Base-by-base conservation (phyloP, 1,140 invertebrate genomes). In the Sinella curviseta region DNA sequence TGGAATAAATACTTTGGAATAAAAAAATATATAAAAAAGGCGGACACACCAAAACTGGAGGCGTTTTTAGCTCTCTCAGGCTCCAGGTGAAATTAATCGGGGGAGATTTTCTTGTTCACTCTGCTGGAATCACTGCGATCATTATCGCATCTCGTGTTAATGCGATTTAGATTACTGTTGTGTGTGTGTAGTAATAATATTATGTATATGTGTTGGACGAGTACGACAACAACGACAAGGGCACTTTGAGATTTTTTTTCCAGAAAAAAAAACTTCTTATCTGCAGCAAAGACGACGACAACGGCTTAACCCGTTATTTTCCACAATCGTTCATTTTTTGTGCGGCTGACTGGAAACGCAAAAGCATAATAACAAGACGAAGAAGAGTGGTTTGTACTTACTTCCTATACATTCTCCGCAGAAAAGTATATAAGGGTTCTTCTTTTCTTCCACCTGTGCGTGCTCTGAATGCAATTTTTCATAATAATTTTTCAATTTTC, bases 141-240 rank as follows among this genome's bases (percentile, higher is more conserved):
- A 65, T 65, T 26, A 65, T 65, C 57, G 26, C 57, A 65, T 65
- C 24, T 26, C 57, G 16, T 16, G 16, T 26, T 65, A 65, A 65
- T 65, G 57, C 57, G 57, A 65, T 65, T 65, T 65, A n/a, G 57
- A 65, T 65, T 16, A 26, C 57, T 65, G 39, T 20, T 48, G 39
- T 48, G 39, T 48, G 8, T 48, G 8, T 12, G 20, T 12, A 48
- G 39, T 8, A 8, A 48, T 12, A 12, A 48, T 48, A 48, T n/a
- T n/a, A n/a, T n/a, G n/a, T n/a, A n/a, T n/a, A n/a, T n/a, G n/a
- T n/a, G n/a, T n/a, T n/a, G n/a, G n/a, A n/a, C n/a, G n/a, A n/a
- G n/a, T n/a, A n/a, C n/a, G n/a, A n/a, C n/a, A n/a, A 20, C 8
- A 20, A 48, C 39, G 8, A 48, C 39, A 48, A 48, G 39, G 39